Evolutionary conservation across 2,797 vertebrate species (phyloP), one percentile per base, ranked within the genome.

Genomic region (Taeniopygia guttata): DNA sequence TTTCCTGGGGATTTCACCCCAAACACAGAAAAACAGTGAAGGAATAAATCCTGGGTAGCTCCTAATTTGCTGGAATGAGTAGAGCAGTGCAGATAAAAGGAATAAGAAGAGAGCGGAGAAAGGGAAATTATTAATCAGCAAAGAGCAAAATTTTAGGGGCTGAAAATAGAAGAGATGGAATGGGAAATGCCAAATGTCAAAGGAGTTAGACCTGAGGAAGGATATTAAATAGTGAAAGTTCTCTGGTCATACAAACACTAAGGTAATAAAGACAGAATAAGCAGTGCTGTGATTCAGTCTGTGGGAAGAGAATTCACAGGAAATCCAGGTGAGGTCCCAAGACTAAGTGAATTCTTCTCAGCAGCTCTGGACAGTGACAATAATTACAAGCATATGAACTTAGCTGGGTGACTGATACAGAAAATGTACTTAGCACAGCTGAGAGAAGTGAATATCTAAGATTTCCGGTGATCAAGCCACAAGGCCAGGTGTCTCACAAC

Each of bases 221-320:
- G 48, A 87, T 93, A 93, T 95, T 93, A 94, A 94, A 95, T 32
- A 92, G 64, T n/a, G 75, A 87, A 91, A 89, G 76, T 90, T 90
- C 78, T 77, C 68, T 84, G 76, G 81, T 74, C 93, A 52, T 77
- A 60, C 74, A 89, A 95, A 95, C 75, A 84, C 30, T 49, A 36
- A 89, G 68, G 60, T 87, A 90, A 95, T 95, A 90, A 93, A 93
- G 94, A 94, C 43, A 94, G 88, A 94, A 68, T 55, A 90, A 84
- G 74, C 45, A 70, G 48, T 46, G 70, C 67, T 91, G 77, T 63
- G 52, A 86, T 73, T 69, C 36, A 81, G 76, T 82, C 63, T 34
- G 5, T 27, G 66, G 45, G 27, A 91, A 79, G 18, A 76, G 38
- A 89, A 70, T 52, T 84, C 74, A 87, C 55, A 77, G 58, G 74